These are phyloP conservation scores for Thryonomys swinderianus DNA, from an alignment of 2,113 vertebrate species.

Conservation along the genomic window DNA sequence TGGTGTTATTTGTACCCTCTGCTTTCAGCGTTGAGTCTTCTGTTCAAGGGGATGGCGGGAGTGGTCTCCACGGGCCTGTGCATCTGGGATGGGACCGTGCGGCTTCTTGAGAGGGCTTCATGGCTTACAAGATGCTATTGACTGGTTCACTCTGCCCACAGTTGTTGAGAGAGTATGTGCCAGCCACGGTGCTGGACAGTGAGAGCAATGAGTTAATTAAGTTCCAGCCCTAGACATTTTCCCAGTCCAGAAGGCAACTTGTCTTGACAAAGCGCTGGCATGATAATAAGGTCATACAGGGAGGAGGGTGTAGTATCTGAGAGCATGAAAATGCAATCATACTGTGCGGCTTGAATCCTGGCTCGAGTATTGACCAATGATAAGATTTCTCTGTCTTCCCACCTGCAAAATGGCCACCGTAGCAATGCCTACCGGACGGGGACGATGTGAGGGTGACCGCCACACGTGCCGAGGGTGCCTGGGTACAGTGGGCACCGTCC, in stretches of 20 bases:
- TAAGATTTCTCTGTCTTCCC: neutral
- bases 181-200: neutral
- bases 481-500: neutral
- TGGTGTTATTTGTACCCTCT: neutral
- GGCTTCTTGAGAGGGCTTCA: neutral
- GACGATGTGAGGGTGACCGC: neutral
- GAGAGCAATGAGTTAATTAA: neutral
- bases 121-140: neutral
- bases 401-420: neutral
- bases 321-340: neutral
- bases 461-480: neutral
- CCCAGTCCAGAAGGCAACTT: neutral
- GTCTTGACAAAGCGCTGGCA: neutral
- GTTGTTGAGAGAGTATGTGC: neutral
- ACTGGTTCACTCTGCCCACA: neutral
- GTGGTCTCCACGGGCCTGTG: neutral
- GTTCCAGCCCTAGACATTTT: neutral
- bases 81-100: neutral
- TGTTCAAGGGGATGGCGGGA: neutral
- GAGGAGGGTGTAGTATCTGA: too few relatives aligned
- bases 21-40: neutral
- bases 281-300: neutral
- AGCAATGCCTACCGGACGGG: neutral
- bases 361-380: neutral
- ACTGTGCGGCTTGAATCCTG: neutral